Conservation (phyloP, 2,888 invertebrate species). For the Zhuqinia jingwanae region DNA sequence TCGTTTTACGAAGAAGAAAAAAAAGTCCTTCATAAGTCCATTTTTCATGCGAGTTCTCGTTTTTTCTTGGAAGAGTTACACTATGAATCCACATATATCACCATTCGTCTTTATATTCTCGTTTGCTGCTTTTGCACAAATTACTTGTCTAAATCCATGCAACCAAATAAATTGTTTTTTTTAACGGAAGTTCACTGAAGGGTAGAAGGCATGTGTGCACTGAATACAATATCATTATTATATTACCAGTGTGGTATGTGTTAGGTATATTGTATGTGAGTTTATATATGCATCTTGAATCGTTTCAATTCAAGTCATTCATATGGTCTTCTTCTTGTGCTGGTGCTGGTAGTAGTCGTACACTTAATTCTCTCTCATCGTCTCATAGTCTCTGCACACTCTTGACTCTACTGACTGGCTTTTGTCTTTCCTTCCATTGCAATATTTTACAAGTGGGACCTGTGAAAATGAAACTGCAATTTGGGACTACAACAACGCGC, state of each 20-base stretch:
- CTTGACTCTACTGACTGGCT: not conserved
- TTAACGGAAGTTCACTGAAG: not conserved
- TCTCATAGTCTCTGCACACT: slow-evolving; percentile 24
- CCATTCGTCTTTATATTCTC: not conserved
- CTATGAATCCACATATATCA: not conserved
- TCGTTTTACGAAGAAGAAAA: not conserved
- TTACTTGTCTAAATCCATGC: slow-evolving; percentile 60
- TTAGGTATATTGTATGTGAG: no score
- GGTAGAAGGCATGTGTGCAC: slow-evolving; percentile 6
- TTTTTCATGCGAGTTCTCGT: slow-evolving; percentile 4
- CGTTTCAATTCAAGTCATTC: not conserved
- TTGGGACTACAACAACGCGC: no score
- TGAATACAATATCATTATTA: slow-evolving; percentile 8
- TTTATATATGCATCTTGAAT: no score
- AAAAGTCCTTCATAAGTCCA: slow-evolving; percentile 40
- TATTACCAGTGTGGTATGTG: no score
- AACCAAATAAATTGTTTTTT: slow-evolving; percentile 47
- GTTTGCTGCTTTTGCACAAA: slow-evolving; percentile 31
- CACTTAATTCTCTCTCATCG: no score
- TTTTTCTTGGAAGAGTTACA: not conserved
- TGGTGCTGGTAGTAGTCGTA: no score
- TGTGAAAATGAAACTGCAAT: no score
- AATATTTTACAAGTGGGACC: no score
- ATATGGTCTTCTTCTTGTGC: no score
- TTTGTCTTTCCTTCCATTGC: not conserved